A percentile compares a stretch with the other conserved stretches of the same genome.
phyloP scores from a whole-genome alignment of 2,888 invertebrate species.

The Cephus pygmeus region DNA sequence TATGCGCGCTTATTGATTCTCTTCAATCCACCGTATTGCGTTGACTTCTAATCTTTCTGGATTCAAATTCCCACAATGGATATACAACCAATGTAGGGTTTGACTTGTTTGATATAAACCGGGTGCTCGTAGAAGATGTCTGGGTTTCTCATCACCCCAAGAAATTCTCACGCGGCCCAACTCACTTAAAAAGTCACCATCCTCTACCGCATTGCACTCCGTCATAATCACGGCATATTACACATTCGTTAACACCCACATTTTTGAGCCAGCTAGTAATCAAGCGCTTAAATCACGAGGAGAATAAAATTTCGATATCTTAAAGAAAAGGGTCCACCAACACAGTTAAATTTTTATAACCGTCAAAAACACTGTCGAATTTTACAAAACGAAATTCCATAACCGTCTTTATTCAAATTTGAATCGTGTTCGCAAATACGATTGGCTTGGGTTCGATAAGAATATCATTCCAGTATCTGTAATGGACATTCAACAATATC shows the following conservation, averaged over 20 bases:
- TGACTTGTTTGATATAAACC: slow-evolving; percentile 26
- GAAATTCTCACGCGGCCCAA: slow-evolving; percentile 26
- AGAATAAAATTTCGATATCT: not conserved
- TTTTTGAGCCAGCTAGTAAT: not conserved
- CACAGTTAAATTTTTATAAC: not conserved
- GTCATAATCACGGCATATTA: slow-evolving; percentile 19
- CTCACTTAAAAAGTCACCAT: slow-evolving; percentile 25
- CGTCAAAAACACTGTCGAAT: too few species aligned
- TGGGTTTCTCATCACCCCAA: slow-evolving; percentile 37
- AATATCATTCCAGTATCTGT: too few species aligned
- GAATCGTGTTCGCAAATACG: not conserved
- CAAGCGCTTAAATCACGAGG: not conserved
- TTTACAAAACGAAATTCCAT: not conserved
- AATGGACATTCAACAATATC: too few species aligned
- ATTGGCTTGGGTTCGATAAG: too few species aligned
- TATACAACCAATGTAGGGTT: not conserved
- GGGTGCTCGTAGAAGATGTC: slow-evolving; percentile 18
- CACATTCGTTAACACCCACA: slow-evolving; percentile 24
- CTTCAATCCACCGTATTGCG: not conserved
- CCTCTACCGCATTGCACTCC: slow-evolving; percentile 19
- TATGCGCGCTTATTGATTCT: not conserved
- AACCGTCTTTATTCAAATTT: not conserved
- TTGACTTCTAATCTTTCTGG: not conserved
- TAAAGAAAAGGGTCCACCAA: not conserved
- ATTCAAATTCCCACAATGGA: not conserved